Base-by-base conservation (phyloP, 2,113 vertebrate species). In the Speoplatyrhinus poulsoni region DNA sequence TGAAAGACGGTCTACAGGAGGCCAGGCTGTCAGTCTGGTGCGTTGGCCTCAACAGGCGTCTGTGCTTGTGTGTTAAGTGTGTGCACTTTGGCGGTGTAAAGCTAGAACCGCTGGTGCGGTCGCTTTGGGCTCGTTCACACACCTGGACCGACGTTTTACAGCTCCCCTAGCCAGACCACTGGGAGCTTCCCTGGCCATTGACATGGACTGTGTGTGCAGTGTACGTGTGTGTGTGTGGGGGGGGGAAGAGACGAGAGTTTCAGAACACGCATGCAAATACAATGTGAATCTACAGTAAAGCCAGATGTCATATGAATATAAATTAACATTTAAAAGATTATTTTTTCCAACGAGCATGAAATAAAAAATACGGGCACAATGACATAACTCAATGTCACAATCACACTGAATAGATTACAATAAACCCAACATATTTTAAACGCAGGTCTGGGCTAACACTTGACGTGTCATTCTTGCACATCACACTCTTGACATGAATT, bases 401-500 rank as follows among this genome's bases (percentile, higher is more conserved):
- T 46, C 56, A 72, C 59, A 65, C 8, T 60, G 33, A 9, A 5
- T 66, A 58, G 17, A 68, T 53, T 4, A 50, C 12, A 65, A 61
- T 17, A 5, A 41, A 41, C 3, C 0, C 36, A 41, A 41, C 0
- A 6, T 7, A 26, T 26, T 26, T 41, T 41, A 7, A 41, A 41
- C 36, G 7, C 36, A 41, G 12, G 12, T n/a, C 52, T 53, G 12
- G 52, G 52, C 52, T 13, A 16, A 16, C 12, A 60, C 26, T 32
- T 0, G 62, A 36, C 33, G 53, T 76, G 77, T 72, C 61, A 32
- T 62, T 75, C 53, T 60, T 57, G 61, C 53, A 63, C 11, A 26
- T 19, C 56, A 64, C 59, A 4, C 71, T 49, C 41, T 53, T 52
- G 3, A 78, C 75, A 76, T 78, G 12, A 70, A 71, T 77, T 72